Evolutionary conservation across 35 echinoderm and acorn worm genomes (phyloP).

Genomic region (Apostichopus japonicus): DNA sequence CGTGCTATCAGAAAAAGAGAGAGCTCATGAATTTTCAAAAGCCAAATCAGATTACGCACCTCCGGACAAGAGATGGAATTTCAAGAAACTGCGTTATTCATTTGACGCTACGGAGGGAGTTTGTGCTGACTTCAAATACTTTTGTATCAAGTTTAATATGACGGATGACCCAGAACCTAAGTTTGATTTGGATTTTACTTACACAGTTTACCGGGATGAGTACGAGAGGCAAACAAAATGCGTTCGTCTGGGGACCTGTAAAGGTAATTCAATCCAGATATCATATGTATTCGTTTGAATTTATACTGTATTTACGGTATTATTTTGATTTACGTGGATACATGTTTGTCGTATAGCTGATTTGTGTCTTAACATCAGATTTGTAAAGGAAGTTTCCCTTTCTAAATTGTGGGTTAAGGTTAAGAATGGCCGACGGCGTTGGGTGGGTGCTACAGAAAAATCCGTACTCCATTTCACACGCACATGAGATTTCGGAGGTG

Average conservation of each 20-base stretch:
- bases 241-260: slow-evolving; percentile 28
- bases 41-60: background rate
- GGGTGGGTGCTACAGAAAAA: too few species aligned
- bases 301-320: too few species aligned
- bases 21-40: background rate
- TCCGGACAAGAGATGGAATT: slow-evolving; percentile 14
- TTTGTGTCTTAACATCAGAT: too few species aligned
- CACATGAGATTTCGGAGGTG: too few species aligned
- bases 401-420: too few species aligned
- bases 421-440: too few species aligned
- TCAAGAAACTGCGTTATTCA: slow-evolving; percentile 8
- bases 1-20: background rate
- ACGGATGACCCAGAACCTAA: slow-evolving; percentile 10
- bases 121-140: slow-evolving; percentile 30
- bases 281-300: too few species aligned
- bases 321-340: too few species aligned
- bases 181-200: slow-evolving; percentile 18
- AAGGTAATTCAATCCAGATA: background rate
- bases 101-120: slow-evolving; percentile 35
- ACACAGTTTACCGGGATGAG: slow-evolving; percentile 13
- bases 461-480: too few species aligned
- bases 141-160: slow-evolving; percentile 45
- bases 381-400: too few species aligned
- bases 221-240: background rate
- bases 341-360: too few species aligned